A percentile compares a stretch with the other conserved stretches of the same genome.
Conservation (phyloP, 2,888 invertebrate genomes). For the Sarcophaga caerulescens region DNA sequence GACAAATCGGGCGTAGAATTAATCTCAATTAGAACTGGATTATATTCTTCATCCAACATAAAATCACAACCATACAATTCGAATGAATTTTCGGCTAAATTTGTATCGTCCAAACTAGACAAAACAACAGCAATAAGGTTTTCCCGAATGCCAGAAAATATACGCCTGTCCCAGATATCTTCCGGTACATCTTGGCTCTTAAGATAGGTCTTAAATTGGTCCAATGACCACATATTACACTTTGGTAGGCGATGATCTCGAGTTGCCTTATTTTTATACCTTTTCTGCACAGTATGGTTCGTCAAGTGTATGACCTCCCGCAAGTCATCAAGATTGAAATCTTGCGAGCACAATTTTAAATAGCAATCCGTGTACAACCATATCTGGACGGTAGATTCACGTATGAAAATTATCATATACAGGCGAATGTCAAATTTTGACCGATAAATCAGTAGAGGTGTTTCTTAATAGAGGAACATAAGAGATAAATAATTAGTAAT, state of each 20-base stretch:
- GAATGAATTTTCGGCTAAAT: constrained; percentile 88
- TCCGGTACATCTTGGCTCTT: constrained; percentile 80
- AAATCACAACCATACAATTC: constrained; percentile 97
- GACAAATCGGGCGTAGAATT: constrained; percentile 93
- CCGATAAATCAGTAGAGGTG: constrained; percentile 89
- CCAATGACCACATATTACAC: constrained; percentile 92
- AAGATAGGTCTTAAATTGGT: constrained; percentile 86
- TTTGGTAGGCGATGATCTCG: constrained; percentile 86
- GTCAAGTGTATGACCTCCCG: constrained; percentile 94
- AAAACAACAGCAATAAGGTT: constrained; percentile 90
- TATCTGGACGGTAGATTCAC: constrained; percentile 88
- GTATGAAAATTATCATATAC: constrained; percentile 89
- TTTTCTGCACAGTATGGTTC: constrained; percentile 92
- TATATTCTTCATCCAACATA: constrained; percentile 90
- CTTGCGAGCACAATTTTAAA: constrained; percentile 92
- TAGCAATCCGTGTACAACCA: constrained; percentile 95
- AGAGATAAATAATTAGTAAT: background rate
- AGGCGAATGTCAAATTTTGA: constrained; percentile 96
- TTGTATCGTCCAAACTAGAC: constrained; percentile 88
- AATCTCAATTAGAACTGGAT: constrained; percentile 95
- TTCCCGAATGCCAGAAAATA: constrained; percentile 93
- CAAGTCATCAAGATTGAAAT: constrained; percentile 88
- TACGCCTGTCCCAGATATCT: constrained; percentile 86
- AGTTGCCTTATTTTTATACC: constrained; percentile 82
- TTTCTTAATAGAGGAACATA: constrained; percentile 83